Conservation (phyloP, 2,113 vertebrate species). For the Catagonus wagneri region DNA sequence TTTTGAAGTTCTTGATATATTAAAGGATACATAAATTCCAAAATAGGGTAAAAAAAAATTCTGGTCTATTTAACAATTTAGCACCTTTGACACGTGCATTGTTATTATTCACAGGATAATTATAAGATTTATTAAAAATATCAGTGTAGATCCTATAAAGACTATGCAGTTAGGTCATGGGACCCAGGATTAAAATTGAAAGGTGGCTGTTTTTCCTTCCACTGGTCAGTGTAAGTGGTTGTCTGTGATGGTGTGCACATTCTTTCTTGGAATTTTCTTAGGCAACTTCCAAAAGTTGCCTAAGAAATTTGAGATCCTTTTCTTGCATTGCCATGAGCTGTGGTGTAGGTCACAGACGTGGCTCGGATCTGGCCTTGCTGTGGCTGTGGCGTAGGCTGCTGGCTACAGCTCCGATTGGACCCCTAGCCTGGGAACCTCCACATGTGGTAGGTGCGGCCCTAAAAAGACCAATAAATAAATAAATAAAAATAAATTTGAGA, state of each 20-base stretch:
- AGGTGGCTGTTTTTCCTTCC: neutral
- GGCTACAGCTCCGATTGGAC: too few species aligned
- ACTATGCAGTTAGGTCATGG: neutral
- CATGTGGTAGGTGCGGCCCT: too few species aligned
- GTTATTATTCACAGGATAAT: neutral
- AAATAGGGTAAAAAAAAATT: neutral
- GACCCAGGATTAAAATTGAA: neutral
- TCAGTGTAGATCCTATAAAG: neutral
- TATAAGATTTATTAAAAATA: slow-evolving; percentile 8
- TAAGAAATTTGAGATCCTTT: neutral
- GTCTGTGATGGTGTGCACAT: neutral
- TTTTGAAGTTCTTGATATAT: neutral
- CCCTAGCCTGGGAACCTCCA: too few species aligned
- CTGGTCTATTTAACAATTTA: neutral
- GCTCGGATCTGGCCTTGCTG: too few species aligned
- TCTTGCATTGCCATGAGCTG: too few species aligned
- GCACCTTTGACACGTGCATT: neutral
- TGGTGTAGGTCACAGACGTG: too few species aligned
- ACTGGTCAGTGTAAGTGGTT: neutral
- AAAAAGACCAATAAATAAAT: too few species aligned
- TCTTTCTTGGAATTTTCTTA: neutral
- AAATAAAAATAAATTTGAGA: too few species aligned
- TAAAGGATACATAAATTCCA: slow-evolving; percentile 13
- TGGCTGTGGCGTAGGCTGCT: too few species aligned
- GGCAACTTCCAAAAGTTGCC: neutral